Conservation (phyloP, 2,113 vertebrate species). For the Indicator maculatus region DNA sequence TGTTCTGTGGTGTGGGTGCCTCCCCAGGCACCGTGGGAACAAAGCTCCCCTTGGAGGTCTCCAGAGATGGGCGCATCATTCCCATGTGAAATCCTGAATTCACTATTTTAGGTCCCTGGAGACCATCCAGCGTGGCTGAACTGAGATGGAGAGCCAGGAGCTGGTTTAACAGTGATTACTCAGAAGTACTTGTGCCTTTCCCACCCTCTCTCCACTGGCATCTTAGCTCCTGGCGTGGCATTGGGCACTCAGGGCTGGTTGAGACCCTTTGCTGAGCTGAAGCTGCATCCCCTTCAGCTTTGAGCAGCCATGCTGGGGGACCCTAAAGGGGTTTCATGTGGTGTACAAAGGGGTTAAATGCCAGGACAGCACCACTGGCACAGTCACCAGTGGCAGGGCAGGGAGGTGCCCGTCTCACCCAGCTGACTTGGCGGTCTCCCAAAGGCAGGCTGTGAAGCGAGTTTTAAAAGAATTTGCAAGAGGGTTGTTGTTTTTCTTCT, state of each 20-base stretch:
- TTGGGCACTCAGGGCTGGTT: not conserved
- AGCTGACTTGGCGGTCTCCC: conserved; percentile 47
- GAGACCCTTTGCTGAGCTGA: not conserved
- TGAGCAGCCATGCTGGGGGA: accelerated
- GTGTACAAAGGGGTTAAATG: accelerated
- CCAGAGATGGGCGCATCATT: not conserved
- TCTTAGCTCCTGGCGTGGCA: accelerated
- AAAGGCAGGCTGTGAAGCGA: not conserved
- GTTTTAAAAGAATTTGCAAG: conserved; percentile 50
- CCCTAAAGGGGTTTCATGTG: not conserved
- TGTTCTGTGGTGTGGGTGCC: not conserved
- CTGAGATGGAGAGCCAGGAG: not conserved
- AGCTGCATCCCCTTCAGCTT: not conserved
- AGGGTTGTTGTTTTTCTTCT: not conserved
- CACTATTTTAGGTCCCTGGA: conserved; percentile 51
- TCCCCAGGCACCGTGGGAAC: not conserved
- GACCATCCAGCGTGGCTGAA: not conserved
- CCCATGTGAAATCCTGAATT: conserved; percentile 23
- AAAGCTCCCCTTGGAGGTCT: conserved; percentile 32
- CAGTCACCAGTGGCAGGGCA: not conserved
- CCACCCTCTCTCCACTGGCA: not conserved
- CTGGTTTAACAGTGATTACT: not conserved
- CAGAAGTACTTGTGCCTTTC: not conserved
- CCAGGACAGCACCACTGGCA: accelerated
- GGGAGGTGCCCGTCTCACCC: conserved; percentile 48